These are phyloP conservation scores for Dryomyza anilis DNA, from an alignment of 2,888 invertebrate genomes.

Conservation along the genomic window DNA sequence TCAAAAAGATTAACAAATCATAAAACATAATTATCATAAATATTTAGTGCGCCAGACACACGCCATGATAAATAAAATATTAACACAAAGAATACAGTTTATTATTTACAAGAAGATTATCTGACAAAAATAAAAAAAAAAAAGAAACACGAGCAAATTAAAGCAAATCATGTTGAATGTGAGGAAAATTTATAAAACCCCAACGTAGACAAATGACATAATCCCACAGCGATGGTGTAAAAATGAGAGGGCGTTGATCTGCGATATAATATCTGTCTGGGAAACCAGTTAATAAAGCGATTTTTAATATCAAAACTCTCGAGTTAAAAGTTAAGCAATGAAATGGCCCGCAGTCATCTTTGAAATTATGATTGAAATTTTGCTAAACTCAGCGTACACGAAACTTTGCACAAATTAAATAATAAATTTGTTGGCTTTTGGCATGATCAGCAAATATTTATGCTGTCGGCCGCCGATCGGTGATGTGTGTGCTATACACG, in stretches of 20 bases:
- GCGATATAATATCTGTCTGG: too few species aligned
- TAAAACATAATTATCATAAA: background rate
- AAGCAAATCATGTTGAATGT: background rate
- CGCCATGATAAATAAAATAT: background rate
- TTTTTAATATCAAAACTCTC: too few species aligned
- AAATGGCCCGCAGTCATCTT: background rate
- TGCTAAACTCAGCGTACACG: background rate
- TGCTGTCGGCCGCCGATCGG: too few species aligned
- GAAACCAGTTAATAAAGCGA: slow-evolving; percentile 18
- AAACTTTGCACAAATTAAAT: background rate
- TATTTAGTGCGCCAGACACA: background rate
- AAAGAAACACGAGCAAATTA: background rate
- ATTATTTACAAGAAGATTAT: too few species aligned
- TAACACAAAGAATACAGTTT: background rate
- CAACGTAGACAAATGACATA: slow-evolving; percentile 10
- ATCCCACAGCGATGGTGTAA: background rate
- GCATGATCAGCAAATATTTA: too few species aligned
- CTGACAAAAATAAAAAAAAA: too few species aligned
- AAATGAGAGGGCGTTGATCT: slow-evolving; percentile 27
- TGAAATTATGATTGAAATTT: slow-evolving; percentile 1
- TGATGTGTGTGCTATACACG: too few species aligned
- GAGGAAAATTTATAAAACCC: too few species aligned
- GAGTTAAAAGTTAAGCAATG: background rate
- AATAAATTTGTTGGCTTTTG: background rate
- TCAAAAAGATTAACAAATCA: too few species aligned